These are phyloP conservation scores for Terrapene triunguis DNA, from an alignment of 2,113 vertebrate species.

Conservation along the genomic window DNA sequence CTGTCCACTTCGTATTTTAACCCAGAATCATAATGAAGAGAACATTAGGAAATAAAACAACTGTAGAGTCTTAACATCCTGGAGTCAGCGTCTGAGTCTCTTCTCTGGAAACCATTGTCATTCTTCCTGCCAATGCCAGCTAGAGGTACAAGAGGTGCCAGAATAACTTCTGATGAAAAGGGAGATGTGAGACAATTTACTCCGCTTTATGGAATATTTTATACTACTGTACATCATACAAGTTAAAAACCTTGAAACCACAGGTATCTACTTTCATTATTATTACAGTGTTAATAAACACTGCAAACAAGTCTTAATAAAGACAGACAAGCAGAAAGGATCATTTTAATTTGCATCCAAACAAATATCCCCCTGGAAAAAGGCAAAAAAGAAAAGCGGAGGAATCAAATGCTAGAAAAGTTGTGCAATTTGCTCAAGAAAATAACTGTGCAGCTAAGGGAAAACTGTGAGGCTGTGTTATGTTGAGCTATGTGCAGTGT, in stretches of 20 bases:
- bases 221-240: neutral
- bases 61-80: conserved; percentile 5
- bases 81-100: neutral
- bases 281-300: neutral
- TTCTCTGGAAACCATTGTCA: neutral
- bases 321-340: neutral
- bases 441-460: neutral
- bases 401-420: neutral
- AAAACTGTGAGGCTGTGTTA: conserved; percentile 1
- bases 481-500: neutral
- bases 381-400: neutral
- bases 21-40: conserved; percentile 45
- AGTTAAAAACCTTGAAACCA: conserved; percentile 4
- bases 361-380: neutral
- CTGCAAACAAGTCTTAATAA: neutral
- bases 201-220: conserved; percentile 28
- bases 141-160: conserved; percentile 18
- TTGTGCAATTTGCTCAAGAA: neutral
- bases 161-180: conserved; percentile 49
- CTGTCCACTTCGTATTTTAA: neutral
- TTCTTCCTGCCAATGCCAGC: conserved; percentile 7
- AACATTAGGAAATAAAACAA: conserved; percentile 22
- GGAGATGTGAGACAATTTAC: conserved; percentile 34
- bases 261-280: neutral
- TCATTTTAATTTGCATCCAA: neutral